Evolutionary conservation across 2,888 invertebrate species (phyloP), one percentile per base, ranked within the genome.

Genomic region (Nomada hirtipes): DNA sequence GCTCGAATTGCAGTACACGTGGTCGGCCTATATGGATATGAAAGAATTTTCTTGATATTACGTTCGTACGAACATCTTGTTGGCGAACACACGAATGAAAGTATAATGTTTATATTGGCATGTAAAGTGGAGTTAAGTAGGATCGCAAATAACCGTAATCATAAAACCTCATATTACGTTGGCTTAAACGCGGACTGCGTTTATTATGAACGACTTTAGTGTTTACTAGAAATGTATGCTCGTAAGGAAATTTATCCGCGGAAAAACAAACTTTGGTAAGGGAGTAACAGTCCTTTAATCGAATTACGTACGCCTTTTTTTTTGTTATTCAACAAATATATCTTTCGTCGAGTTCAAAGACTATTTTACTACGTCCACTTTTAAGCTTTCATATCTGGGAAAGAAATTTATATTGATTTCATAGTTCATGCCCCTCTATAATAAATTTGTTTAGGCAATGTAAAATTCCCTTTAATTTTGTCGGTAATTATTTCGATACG

Each of bases 101-200:
- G 79, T 72, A 52, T 63, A 79, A 79, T 79, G 79, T 80, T 80
- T 79, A 72, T 57, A 79, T 80, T 72, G 80, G 80, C 80, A 80
- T 80, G 80, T 73, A 79, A 80, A 80, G 79, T 80, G 80, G 68
- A 80, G 80, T 80, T 72, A 79, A 80, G 80, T 79, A 79, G 80
- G 61, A 80, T 80, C 80, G 59, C 68, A 68, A 80, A 80, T 80
- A 80, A 80, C 72, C 73, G 72, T 80, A 80, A 80, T 80, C 80
- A 79, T 80, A 79, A 80, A 80, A 79, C 68, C 68, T 72, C 72
- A 57, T 79, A 80, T 80, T 80, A 80, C 68, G 36, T 2, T 52
- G 68, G 80, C 57, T 80, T 68, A 79, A 79, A 55, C 79, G 80
- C 52, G 23, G 29, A n/a, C 72, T 52, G 52, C 72, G 80, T 80